phyloP scores from a whole-genome alignment of 2,113 vertebrate species.

The Malaclemys terrapin region DNA sequence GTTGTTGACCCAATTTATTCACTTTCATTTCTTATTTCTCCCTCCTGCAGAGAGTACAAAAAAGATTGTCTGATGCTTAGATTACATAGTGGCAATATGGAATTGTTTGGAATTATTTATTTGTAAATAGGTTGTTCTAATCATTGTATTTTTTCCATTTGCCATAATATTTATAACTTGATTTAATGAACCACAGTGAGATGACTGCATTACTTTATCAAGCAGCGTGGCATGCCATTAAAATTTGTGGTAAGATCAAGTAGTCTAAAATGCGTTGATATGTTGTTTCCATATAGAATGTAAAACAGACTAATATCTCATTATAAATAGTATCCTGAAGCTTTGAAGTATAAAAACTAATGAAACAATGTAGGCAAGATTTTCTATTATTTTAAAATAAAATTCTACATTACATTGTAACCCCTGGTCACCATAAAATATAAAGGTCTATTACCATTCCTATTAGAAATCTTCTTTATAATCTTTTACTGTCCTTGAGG shows the following conservation, averaged over 20 bases:
- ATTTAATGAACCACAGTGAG: conserved; percentile 23
- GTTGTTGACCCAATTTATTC: not conserved
- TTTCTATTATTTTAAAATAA: not conserved
- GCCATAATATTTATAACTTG: conserved; percentile 10
- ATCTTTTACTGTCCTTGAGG: not conserved
- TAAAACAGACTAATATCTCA: not conserved
- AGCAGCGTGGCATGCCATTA: not conserved
- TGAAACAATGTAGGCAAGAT: not conserved
- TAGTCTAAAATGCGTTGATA: not conserved
- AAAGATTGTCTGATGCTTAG: not conserved
- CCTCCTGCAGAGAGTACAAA: not conserved
- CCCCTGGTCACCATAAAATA: not conserved
- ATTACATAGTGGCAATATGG: not conserved
- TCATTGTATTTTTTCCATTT: not conserved
- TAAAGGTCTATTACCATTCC: not conserved
- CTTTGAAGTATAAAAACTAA: not conserved
- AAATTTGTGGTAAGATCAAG: conserved; percentile 34
- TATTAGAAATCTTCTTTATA: not conserved
- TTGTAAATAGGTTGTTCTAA: not conserved
- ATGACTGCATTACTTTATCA: conserved; percentile 18
- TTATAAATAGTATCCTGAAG: not conserved
- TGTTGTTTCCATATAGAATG: not conserved
- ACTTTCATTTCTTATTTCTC: conserved; percentile 1
- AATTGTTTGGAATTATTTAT: conserved; percentile 25
- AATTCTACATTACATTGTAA: not conserved